Evolutionary conservation across 2,797 vertebrate species (phyloP), one percentile per base, ranked within the genome.

Genomic region (Tiaroga cobitis): DNA sequence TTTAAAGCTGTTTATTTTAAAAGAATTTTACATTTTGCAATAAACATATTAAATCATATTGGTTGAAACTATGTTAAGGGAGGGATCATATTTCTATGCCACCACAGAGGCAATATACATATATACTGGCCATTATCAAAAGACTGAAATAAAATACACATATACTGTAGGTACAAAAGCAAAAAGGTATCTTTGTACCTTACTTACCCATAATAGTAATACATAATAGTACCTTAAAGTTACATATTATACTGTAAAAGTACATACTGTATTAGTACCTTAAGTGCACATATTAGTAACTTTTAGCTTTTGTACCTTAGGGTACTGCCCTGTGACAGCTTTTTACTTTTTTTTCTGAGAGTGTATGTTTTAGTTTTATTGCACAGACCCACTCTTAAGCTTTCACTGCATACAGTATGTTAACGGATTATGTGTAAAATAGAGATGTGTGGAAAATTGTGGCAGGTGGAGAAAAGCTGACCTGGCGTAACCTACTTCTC

Each of bases 401-500:
- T 18, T 16, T 16, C 4, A 63, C 61, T 51, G 26, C 10, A 26
- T 18, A 54, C 16, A 34, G 41, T 19, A 79, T 63, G 67, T 61
- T 63, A 72, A 49, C 63, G 24, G 29, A 80, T 32, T 80, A 65
- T 43, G 76, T 74, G 76, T 34, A 34, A 78, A 85, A 89, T 72
- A 70, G 80, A 89, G 88, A 87, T 85, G 70, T 87, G 83, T 81
- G 86, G 51, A 81, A 75, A 82, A 80, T 85, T 63, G 76, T 86
- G 76, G 75, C 76, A 78, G 81, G 80, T 69, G 59, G 76, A 87
- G 80, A 76, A 87, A 82, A 63, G 78, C 91, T 92, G 93, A 95
- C 93, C 94, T 91, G 75, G 87, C 78, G 89, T 93, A 94, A 95
- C 94, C 94, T 93, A 94, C 90, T 95, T 95, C 91, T 89, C 79